Evolutionary conservation across 2,888 invertebrate species (phyloP), one percentile per base, ranked within the genome.

Genomic region (Drosophila mayaguana): DNA sequence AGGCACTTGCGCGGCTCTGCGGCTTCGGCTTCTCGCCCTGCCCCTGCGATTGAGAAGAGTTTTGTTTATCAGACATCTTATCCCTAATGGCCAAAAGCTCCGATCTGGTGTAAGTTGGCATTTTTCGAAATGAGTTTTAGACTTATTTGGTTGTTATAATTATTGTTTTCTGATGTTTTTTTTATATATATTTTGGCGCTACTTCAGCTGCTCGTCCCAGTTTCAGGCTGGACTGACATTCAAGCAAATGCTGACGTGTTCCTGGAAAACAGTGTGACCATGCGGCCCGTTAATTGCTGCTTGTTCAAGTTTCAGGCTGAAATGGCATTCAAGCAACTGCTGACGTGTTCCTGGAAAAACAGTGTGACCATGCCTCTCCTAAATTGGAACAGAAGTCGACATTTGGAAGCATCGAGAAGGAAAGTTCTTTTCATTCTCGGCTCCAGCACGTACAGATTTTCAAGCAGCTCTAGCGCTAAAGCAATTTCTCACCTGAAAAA

Each of bases 71-170:
- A 0, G 36, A 5, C 53, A 54, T 38, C 0, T 4, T 7, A 0
- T 54, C n/a, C 6, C 38, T 14, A 12, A 54, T 54, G 3, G n/a
- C n/a, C 12, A 54, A 25, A 7, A 54, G 53, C 12, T 54, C 38
- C 7, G 12, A 2, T 54, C 38, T 25, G 12, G 53, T 54, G 7
- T 54, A 38, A 38, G 25, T 25, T 16, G 36, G 36, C 36, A 38
- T 38, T 38, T 14, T 38, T 16, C 36, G 6, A 38, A 38, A 16
- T 38, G 2, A 16, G 2, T 38, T 38, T 38, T 6, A 2, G 16
- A 38, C 2, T 38, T 38, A 5, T 38, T 38, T 5, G 0, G 7
- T 16, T 16, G 2, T 38, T 16, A 16, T 4, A 16, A 16, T 38
- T 38, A 16, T 7, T 14, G 3, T 16, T 36, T 16, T 38, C 16